Conservation (phyloP, 2,888 invertebrate genomes). For the Brenthis daphne region DNA sequence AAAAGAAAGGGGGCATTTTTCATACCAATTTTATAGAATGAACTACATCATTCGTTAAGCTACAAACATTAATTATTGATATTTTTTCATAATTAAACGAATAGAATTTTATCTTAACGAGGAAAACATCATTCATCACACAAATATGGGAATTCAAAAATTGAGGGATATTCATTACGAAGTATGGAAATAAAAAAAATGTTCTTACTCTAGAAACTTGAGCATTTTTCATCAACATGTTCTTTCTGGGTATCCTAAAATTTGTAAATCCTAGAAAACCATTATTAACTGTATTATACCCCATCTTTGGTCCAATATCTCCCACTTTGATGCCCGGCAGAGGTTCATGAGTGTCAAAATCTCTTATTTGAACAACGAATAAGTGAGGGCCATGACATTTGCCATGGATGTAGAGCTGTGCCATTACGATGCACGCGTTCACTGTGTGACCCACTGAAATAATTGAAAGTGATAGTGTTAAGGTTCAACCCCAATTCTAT, state of each 20-base stretch:
- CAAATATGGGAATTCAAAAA: no score
- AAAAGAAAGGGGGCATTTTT: no score
- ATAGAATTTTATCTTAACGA: no score
- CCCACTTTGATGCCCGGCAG: constrained; percentile 92
- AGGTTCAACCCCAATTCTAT: not conserved
- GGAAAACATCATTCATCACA: no score
- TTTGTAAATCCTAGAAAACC: constrained; percentile 92
- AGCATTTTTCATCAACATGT: constrained; percentile 94
- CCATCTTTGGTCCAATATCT: constrained; percentile 94
- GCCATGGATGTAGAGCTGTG: constrained; percentile 90
- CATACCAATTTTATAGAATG: no score
- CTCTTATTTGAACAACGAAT: constrained; percentile 92
- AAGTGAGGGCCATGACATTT: constrained; percentile 91
- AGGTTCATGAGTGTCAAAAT: constrained; percentile 90
- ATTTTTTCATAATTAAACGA: no score
- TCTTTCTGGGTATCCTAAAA: constrained; percentile 89
- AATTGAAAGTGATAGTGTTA: not conserved
- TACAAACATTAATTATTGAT: no score
- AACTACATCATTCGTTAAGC: no score
- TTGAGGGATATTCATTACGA: no score
- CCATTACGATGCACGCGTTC: constrained; percentile 93
- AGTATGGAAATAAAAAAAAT: no score
- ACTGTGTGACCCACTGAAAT: constrained; percentile 92
- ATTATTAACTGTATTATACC: constrained; percentile 92
- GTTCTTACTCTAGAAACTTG: constrained; percentile 78